Base-by-base conservation (phyloP, 1,140 invertebrate genomes). In the Acromyrmex echinatior region DNA sequence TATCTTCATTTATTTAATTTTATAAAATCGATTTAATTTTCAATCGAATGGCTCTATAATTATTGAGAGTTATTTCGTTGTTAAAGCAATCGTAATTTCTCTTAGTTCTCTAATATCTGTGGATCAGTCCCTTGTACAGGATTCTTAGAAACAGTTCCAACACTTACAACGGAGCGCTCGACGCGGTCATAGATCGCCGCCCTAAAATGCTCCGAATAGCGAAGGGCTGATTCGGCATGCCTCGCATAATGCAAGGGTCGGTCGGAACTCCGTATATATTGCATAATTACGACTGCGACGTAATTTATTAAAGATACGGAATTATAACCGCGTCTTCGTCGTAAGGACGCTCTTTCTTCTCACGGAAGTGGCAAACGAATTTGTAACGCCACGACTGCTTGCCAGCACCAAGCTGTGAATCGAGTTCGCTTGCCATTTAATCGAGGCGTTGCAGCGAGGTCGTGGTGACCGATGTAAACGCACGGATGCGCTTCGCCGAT, bases 141-240 rank as follows among this genome's bases (percentile, higher is more conserved):
- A 62, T 76, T 76, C 56, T 84, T 70, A 12, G 65, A 39, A 70
- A 31, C 70, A 16, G 39, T 76, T 84, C 25, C 39, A 39, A 71
- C 31, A n/a, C 45, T 63, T 21, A 25, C 60, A n/a, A 25, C 31
- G 51, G 2, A 4, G 4, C 31, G 16, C 7, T 60, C 28, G 53
- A 58, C 25, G 21, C 21, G 70, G 56, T 63, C 56, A 71, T 84
- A 84, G 80, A 84, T 74, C 70, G 80, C 28, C 56, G 39, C 56
- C 70, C 70, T n/a, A 49, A 76, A 84, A 84, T 84, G 80, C 80
- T 51, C 70, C 70, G 80, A 74, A 84, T 84, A 76, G 70, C 80
- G 56, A 84, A 70, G 70, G 80, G 80, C 80, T 76, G 80, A 84
- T 84, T 84, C 80, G 80, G 70, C 70, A 62, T 84, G 70, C 80